phyloP scores from a whole-genome alignment of 2,113 vertebrate genomes.

The Hepsetus odoe region DNA sequence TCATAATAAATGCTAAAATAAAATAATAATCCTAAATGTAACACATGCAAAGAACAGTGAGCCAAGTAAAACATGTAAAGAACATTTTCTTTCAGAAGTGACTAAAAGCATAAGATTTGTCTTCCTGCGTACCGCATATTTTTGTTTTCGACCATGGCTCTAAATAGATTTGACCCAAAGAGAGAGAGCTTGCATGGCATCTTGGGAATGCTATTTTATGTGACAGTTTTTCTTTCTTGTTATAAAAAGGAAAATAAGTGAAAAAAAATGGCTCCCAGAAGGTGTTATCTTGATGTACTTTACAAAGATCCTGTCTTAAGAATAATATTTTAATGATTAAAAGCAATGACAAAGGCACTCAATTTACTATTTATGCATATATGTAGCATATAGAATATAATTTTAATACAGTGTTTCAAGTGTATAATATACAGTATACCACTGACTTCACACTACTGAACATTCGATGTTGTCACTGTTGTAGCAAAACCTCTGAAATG shows the following conservation, averaged over 20 bases:
- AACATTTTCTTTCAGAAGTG: not conserved
- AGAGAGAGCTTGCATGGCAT: slow-evolving; percentile 58
- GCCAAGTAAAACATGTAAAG: not conserved
- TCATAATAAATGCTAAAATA: slow-evolving; percentile 4
- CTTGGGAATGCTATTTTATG: slow-evolving; percentile 41
- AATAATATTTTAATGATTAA: not conserved
- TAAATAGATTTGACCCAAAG: slow-evolving; percentile 64
- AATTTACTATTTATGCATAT: not conserved
- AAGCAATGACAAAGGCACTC: too few relatives aligned
- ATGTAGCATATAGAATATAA: not conserved
- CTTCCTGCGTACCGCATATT: not conserved
- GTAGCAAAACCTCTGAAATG: too few relatives aligned
- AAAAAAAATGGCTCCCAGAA: slow-evolving; percentile 2
- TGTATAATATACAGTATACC: too few relatives aligned
- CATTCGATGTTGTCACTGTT: too few relatives aligned
- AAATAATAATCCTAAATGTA: not conserved
- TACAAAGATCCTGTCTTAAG: not conserved
- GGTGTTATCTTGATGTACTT: not conserved
- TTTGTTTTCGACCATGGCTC: slow-evolving; percentile 46
- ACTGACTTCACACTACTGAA: too few relatives aligned
- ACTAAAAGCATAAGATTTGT: not conserved
- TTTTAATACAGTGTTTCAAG: not conserved
- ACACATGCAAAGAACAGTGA: not conserved
- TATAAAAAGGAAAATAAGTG: slow-evolving; percentile 14
- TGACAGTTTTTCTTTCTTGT: slow-evolving; percentile 28